Evolutionary conservation across 2,113 vertebrate genomes (phyloP).

Genomic region (Prietella phreatophila): DNA sequence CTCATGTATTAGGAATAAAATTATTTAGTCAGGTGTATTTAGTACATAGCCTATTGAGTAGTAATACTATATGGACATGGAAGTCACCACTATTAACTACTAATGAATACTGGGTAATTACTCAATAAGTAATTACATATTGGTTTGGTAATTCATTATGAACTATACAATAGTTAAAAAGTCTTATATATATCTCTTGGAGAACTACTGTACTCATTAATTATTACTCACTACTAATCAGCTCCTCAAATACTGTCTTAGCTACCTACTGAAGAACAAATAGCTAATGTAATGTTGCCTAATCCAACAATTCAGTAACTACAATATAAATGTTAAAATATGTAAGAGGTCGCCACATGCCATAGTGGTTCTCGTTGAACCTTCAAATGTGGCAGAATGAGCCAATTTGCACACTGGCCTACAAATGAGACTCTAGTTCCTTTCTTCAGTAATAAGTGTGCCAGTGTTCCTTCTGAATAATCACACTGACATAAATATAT

Average conservation of each 20-base stretch:
- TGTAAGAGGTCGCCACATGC: background rate
- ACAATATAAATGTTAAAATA: background rate
- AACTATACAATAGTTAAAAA: background rate
- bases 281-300: background rate
- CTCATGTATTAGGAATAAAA: background rate
- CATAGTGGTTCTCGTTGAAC: background rate
- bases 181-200: background rate
- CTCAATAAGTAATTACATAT: background rate
- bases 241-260: background rate
- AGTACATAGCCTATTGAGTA: background rate
- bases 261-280: background rate
- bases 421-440: background rate
- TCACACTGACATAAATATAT: background rate
- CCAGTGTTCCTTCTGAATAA: slow-evolving; percentile 2
- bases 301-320: background rate
- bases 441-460: background rate
- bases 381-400: background rate
- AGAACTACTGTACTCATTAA: background rate
- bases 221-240: background rate
- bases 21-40: background rate
- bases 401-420: background rate
- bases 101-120: background rate
- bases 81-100: background rate
- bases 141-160: background rate
- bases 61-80: background rate